Evolutionary conservation across 1,140 invertebrate species (phyloP).

Genomic region (Solenopsis invicta): DNA sequence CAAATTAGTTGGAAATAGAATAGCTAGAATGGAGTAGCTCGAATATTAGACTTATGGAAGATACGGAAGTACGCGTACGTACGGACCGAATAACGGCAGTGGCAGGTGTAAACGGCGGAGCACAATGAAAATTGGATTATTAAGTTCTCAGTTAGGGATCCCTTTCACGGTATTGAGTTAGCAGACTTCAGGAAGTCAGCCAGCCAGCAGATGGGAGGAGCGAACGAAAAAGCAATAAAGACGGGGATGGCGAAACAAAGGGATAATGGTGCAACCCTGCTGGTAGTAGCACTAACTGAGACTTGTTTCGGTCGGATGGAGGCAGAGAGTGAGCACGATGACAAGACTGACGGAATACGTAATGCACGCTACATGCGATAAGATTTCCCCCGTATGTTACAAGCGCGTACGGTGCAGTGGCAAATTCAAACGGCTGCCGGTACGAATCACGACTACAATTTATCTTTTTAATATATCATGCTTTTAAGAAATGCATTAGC

Average conservation of each 20-base stretch:
- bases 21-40: neutral
- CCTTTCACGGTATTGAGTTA: conserved; percentile 58
- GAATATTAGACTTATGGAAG: conserved; percentile 16
- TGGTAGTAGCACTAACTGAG: conserved; percentile 28
- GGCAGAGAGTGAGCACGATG: conserved; percentile 26
- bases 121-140: conserved; percentile 58
- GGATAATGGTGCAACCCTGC: conserved; percentile 45
- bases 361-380: conserved; percentile 36
- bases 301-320: conserved; percentile 20
- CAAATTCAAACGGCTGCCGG: conserved; percentile 5
- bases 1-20: conserved; percentile 34
- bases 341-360: conserved; percentile 53
- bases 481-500: conserved; percentile 10
- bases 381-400: conserved; percentile 40
- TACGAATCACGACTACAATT: conserved; percentile 25
- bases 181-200: conserved; percentile 55
- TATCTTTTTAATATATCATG: neutral
- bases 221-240: conserved; percentile 60
- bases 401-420: conserved; percentile 16
- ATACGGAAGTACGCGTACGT: neutral
- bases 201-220: conserved; percentile 21
- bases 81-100: conserved; percentile 22
- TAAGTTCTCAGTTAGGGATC: conserved; percentile 58
- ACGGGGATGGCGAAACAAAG: conserved; percentile 50
- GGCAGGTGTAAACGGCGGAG: conserved; percentile 52